Evolutionary conservation across 2,113 vertebrate species (phyloP), one percentile per base, ranked within the genome.

Genomic region (Himantopus leucocephalus): DNA sequence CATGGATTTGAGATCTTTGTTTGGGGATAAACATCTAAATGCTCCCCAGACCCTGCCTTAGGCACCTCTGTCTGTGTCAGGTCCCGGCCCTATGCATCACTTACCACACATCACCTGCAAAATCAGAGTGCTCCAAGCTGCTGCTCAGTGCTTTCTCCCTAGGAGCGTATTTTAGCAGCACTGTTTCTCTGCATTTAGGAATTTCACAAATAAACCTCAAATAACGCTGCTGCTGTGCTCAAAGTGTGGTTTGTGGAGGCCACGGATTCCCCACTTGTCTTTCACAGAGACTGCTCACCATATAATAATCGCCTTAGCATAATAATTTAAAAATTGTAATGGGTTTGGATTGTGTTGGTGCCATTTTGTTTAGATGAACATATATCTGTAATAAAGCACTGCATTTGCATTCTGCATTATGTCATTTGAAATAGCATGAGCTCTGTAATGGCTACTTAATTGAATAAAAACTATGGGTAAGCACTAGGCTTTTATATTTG

Each of bases 381-480:
- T 94, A 85, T 79, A 94, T 82, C 89, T 95, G 89, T 95, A 92
- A 67, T 90, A 80, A 94, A 90, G 85, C 86, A 97, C 97, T 97
- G 95, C 95, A 87, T 83, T 97, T 98, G 97, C 80, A 47, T 98
- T 97, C 98, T 95, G 84, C 89, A 80, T 95, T 94, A 89, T 95
- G 91, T 97, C 26, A 92, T 96, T 81, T 77, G 81, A 92, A 96
- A 73, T 93, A 95, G 86, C 95, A 92, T 92, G 91, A 97, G 88
- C 78, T 94, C 64, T 95, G 82, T 95, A 96, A 96, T 88, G 96
- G 96, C 87, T 89, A 71, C 83, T 85, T 96, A 92, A 97, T 78
- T 96, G 88, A 96, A 88, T 96, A 94, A 75, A 91, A 91, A 70
- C 64, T 80, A 66, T 81, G 83, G 88, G 80, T 79, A 92, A 96